Base-by-base conservation (phyloP, 2,888 invertebrate species). In the Eutolmus rufibarbis region DNA sequence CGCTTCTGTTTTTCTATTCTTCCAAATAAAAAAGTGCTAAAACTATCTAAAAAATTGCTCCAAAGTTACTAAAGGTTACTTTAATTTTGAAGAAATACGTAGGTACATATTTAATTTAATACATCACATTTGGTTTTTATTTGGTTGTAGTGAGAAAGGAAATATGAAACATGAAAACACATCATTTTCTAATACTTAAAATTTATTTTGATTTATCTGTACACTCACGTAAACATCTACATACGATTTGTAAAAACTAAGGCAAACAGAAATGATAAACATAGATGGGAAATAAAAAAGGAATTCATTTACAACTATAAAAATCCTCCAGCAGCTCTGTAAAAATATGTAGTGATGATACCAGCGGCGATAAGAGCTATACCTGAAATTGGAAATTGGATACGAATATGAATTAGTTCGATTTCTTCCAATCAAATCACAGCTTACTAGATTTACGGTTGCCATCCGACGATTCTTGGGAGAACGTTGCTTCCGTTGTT, bases 401-500 rank as follows among this genome's bases (percentile, higher is more conserved):
- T 51, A 5, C n/a, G 74, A 84, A 57, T 31, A 76, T 34, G 37
- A 57, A 77, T 77, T 87, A 9, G 9, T 0, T 2, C 9, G 28
- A 85, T 40, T 85, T n/a, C 14, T 14, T 31, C n/a, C n/a, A 74
- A 5, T 16, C 0, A 28, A 2, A 14, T 84, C 40, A 85, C 28
- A 74, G 31, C 74, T 85, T 85, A 74, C 74, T 46, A 85, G 34
- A 34, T 74, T 85, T 74, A 23, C n/a, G 74, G 43, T 46, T 85
- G 8, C 9, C 43, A 23, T 31, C 57, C 28, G 57, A 84, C 12
- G 81, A 74, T 57, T 85, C 85, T 16, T 74, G 74, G 86, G 91
- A 89, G 0, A 92, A 91, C 0, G 91, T 90, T 78, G 90, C 90
- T 88, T 91, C 91, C 8, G 89, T 89, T n/a, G 90, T 89, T n/a